Base-by-base conservation (phyloP, 2,797 vertebrate species). In the Lagodon rhomboides region DNA sequence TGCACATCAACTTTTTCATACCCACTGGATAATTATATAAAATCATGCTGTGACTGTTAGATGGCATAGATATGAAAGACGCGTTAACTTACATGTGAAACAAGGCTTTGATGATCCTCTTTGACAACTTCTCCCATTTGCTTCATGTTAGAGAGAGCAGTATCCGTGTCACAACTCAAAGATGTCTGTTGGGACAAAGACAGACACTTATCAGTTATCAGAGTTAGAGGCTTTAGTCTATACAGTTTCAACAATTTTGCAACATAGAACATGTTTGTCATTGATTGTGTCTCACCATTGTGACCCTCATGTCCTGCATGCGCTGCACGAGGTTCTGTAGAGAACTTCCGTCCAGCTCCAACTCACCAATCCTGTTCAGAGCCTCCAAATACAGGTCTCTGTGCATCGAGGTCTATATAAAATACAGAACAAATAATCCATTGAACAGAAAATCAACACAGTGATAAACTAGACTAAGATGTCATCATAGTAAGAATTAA, bases 361-460 rank as follows among this genome's bases (percentile, higher is more conserved):
- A 79, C 70, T 92, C 80, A 27, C 73, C 68, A n/a, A 81, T 91
- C 75, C 89, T 92, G 77, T 88, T 89, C 70, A 89, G 7, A 59
- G 96, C 93, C 72, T 93, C 88, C 0, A 90, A 68, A 85, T 93
- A 96, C 23, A 96, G 84, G 46, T 94, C 82, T 65, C 46, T 90
- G 89, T 94, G 94, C 18, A 95, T 91, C 55, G 95, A 90, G 34
- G 93, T 96, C 97, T 96, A 64, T 6, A 56, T 58, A 46, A 71
- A 64, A 79, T 11, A 76, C 4, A 78, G 61, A 85, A 79, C 0
- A 55, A 53, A 62, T 3, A 20, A 44, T 22, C 12, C 7, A 43
- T 46, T 12, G 20, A 69, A 47, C 2, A 50, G 9, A 61, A n/a
- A 59, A 43, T 18, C 9, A 55, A 47, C 15, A 3, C 3, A 41